These are phyloP conservation scores for Agrotis exclamationis DNA, from an alignment of 2,888 invertebrate species.

Conservation along the genomic window DNA sequence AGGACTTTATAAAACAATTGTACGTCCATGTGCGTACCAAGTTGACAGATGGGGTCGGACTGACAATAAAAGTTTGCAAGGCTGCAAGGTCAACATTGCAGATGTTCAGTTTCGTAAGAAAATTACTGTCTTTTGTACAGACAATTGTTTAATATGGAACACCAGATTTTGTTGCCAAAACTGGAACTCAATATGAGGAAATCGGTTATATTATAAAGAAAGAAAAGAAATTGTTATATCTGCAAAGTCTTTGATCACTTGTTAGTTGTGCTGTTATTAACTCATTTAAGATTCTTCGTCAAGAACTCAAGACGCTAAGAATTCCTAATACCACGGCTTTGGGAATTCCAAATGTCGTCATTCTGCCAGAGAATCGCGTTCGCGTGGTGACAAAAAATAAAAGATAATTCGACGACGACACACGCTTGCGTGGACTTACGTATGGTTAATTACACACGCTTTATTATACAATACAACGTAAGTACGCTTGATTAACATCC, in stretches of 20 bases:
- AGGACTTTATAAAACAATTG: conserved; percentile 62
- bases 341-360: conserved; percentile 68
- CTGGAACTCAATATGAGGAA: background rate
- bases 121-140: conserved; percentile 28
- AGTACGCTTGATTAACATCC: conserved; percentile 31
- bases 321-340: conserved; percentile 50
- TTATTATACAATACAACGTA: conserved; percentile 24
- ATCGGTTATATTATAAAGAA: background rate
- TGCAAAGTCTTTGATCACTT: conserved; percentile 12
- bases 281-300: conserved; percentile 32
- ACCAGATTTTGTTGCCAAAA: conserved; percentile 16
- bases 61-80: conserved; percentile 64
- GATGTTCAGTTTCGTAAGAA: conserved; percentile 61
- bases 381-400: conserved; percentile 58
- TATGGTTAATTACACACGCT: conserved; percentile 34
- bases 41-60: conserved; percentile 63
- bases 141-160: conserved; percentile 19
- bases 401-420: conserved; percentile 40
- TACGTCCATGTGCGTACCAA: conserved; percentile 46
- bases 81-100: conserved; percentile 61
- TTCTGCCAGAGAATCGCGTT: conserved; percentile 32
- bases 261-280: conserved; percentile 8
- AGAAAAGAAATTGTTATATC: background rate
- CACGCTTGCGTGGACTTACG: conserved; percentile 34
- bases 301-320: conserved; percentile 48